Conservation (phyloP, 1,140 invertebrate species). For the Melanaphis sacchari region DNA sequence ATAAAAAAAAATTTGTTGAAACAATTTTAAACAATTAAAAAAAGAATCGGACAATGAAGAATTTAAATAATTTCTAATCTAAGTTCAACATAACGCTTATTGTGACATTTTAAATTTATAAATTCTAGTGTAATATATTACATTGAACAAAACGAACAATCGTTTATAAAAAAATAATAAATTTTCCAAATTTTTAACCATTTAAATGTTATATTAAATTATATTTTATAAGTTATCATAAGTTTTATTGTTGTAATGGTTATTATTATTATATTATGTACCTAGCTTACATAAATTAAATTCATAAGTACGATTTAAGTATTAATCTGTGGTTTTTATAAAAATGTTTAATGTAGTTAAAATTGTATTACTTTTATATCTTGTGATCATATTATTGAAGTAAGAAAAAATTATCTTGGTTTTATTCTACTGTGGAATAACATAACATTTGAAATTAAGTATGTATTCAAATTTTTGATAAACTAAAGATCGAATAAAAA, state of each 20-base stretch:
- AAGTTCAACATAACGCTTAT: background rate
- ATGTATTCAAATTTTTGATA: too few species aligned
- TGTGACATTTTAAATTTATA: background rate
- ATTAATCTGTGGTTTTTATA: background rate
- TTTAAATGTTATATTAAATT: background rate
- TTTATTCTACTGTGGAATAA: too few species aligned
- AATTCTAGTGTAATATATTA: background rate
- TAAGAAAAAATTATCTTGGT: too few species aligned
- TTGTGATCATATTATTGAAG: background rate
- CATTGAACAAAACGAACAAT: background rate
- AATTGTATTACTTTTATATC: background rate
- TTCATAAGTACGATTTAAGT: background rate
- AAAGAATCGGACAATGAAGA: background rate
- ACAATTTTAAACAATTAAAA: background rate
- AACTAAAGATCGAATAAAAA: too few species aligned
- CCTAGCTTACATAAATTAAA: background rate
- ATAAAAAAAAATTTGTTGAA: background rate
- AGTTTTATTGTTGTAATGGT: too few species aligned
- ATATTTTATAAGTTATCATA: background rate
- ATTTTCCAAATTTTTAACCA: background rate
- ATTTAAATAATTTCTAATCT: background rate
- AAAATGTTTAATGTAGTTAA: background rate
- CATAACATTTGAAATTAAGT: too few species aligned
- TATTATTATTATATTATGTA: too few species aligned
- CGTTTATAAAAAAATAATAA: background rate